phyloP scores from a whole-genome alignment of 1,140 invertebrate species.

The Bombus sylvicola region DNA sequence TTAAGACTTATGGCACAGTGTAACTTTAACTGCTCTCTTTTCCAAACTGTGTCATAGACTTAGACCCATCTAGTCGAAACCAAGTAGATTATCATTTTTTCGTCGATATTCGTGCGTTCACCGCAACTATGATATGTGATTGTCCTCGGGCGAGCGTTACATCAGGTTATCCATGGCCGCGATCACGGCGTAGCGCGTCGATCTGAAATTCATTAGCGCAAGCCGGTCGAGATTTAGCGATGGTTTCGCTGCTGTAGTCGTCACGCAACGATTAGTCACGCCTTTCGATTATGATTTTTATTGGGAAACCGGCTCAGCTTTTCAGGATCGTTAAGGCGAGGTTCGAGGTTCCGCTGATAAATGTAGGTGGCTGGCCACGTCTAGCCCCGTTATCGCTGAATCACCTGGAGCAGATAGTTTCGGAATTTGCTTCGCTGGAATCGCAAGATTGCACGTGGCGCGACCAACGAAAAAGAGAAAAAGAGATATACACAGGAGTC shows the following conservation, averaged over 20 bases:
- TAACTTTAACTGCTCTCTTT: too few relatives aligned
- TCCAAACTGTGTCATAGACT: too few relatives aligned
- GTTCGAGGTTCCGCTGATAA: conserved; percentile 34
- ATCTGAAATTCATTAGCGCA: conserved; percentile 34
- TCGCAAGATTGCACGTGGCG: not conserved
- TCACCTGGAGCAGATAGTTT: conserved; percentile 19
- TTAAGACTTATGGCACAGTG: too few relatives aligned
- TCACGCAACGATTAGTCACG: conserved; percentile 50
- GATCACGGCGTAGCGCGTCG: not conserved
- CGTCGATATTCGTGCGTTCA: not conserved
- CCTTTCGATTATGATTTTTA: conserved; percentile 50
- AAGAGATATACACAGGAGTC: not conserved
- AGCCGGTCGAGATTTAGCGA: conserved; percentile 17
- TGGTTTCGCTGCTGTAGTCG: conserved; percentile 31
- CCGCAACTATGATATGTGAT: not conserved
- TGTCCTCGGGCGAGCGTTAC: not conserved
- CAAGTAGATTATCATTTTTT: not conserved
- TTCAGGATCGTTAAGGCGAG: conserved; percentile 47
- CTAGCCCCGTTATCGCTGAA: conserved; percentile 31
- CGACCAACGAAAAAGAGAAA: not conserved
- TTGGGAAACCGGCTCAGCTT: conserved; percentile 21
- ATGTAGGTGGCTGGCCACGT: conserved; percentile 24
- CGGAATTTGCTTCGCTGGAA: conserved; percentile 19
- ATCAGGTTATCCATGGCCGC: conserved; percentile 9
- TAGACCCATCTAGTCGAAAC: too few relatives aligned